Conservation (phyloP, 1,140 invertebrate species). For the Magallana gigas region DNA sequence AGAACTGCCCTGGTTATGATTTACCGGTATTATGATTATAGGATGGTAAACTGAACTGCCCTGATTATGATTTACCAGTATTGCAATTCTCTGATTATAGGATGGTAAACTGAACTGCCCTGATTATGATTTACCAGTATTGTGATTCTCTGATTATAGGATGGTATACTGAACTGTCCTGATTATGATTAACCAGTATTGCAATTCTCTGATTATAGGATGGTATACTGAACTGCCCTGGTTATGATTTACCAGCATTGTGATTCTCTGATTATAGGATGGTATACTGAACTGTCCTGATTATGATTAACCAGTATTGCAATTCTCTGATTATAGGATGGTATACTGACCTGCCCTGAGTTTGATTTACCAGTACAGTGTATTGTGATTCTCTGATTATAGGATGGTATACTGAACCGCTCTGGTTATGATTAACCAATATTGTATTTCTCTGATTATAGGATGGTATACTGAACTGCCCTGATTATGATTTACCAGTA, state of each 20-base stretch:
- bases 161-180: not conserved
- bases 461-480: not conserved
- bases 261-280: not conserved
- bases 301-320: no score
- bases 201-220: no score
- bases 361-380: no score
- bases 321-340: no score
- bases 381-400: no score
- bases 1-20: not conserved
- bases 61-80: no score
- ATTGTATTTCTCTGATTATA: not conserved
- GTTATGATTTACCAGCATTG: not conserved
- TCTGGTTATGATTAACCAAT: not conserved
- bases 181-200: no score
- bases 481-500: no score
- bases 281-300: conserved; percentile 5
- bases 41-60: not conserved
- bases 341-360: not conserved
- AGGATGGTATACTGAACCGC: no score
- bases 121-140: not conserved
- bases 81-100: no score
- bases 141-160: not conserved
- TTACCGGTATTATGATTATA: not conserved
- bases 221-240: no score
- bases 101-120: no score